Base-by-base conservation (phyloP, 2,888 invertebrate genomes). In the Synergus gifuensis region DNA sequence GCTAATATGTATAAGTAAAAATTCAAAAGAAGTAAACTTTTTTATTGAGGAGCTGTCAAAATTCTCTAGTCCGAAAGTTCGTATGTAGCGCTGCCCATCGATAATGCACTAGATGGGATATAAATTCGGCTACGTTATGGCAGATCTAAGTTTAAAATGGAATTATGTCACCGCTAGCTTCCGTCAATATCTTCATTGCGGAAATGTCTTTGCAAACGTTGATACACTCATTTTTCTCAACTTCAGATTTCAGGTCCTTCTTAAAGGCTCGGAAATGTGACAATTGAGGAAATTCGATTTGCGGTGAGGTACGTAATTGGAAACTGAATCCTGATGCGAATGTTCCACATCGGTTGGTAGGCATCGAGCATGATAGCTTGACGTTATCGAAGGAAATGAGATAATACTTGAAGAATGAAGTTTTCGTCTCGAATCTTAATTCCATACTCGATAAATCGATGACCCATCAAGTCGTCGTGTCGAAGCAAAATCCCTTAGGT, bases 281-380 rank as follows among this genome's bases (percentile, higher is more conserved):
- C 49, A 28, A 73, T 73, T 73, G 73, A 73, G 36, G 49, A 54
- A 73, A 73, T 73, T 73, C 73, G 73, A 73, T 73, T 73, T 73
- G 28, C 49, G 28, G 54, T 73, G 54, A 54, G 49, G 28, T 54
- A 11, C 28, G 73, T 73, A 73, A 73, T 73, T 73, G 73, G 73
- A 54, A 54, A 73, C 73, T 73, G 73, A 73, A 73, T 73, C 36
- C 49, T 73, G 73, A 73, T 49, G 49, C 73, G 36, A 73, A 73
- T 54, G 73, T 73, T 73, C 73, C 73, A 36, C 73, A 73, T 73
- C 49, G 54, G 73, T 54, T 73, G 73, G 9, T 49, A 73, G 28
- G 49, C 49, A 73, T 73, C 49, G 49, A 49, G 36, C 54, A 54
- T 73, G 49, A 73, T 73, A 73, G 28, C 54, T 73, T 73, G 73